Conservation (phyloP, 2,113 vertebrate genomes). For the Notechis scutatus region DNA sequence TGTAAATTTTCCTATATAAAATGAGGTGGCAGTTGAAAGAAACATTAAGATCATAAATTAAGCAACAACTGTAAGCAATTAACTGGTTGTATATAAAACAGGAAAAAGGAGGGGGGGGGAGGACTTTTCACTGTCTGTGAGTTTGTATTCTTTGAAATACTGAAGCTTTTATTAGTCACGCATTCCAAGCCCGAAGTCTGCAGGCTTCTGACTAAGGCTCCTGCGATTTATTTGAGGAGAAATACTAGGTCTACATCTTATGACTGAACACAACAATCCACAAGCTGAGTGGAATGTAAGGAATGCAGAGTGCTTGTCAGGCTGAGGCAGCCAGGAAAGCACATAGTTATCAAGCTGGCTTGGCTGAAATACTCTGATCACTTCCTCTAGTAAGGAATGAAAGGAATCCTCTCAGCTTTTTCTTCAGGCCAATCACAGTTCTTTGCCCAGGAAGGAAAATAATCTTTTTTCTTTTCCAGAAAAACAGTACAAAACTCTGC, state of each 20-base stretch:
- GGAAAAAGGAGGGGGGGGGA: not conserved
- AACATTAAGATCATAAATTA: not conserved
- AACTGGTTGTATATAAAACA: conserved; percentile 29
- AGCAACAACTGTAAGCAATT: not conserved
- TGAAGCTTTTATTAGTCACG: conserved; percentile 69
- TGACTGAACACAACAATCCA: conserved; percentile 69
- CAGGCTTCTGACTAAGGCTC: conserved; percentile 73
- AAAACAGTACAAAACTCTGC: not conserved
- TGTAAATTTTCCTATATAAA: not conserved
- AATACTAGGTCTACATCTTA: conserved; percentile 76
- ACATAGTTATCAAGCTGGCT: conserved; percentile 56
- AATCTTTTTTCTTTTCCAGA: conserved; percentile 41
- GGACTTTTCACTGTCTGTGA: conserved; percentile 28
- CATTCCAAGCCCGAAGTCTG: conserved; percentile 71
- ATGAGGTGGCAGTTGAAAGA: not conserved
- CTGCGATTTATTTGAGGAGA: conserved; percentile 75
- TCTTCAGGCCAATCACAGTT: conserved; percentile 48
- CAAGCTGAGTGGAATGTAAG: conserved; percentile 65
- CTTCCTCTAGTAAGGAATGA: conserved; percentile 69
- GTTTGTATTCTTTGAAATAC: conserved; percentile 63
- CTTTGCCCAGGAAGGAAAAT: conserved; percentile 45
- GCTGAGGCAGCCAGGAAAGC: conserved; percentile 66
- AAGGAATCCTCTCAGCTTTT: conserved; percentile 68
- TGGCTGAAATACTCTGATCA: conserved; percentile 54
- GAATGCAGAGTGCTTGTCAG: conserved; percentile 66